Evolutionary conservation across 2,113 vertebrate genomes (phyloP), one percentile per base, ranked within the genome.

Genomic region (Salvelinus alpinus): DNA sequence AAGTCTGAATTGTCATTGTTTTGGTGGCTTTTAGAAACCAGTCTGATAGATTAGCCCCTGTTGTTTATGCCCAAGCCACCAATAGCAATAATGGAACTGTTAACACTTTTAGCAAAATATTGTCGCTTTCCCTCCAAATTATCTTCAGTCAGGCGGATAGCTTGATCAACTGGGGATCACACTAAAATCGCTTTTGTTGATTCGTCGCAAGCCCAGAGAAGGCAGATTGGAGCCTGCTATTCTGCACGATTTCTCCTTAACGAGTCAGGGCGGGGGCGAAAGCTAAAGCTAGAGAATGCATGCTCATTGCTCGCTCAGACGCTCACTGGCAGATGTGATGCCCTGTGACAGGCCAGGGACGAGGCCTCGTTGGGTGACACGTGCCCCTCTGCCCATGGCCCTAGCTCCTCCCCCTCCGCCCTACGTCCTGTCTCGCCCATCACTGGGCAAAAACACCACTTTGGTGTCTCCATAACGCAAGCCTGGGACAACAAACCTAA

Each of bases 251-350:
- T 68, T 75, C 72, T 14, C 64, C 31, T 34, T 75, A 44, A 78
- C 38, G 73, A 0, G 18, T 22, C 34, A 54, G 67, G 70, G 78
- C 3, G 70, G 51, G 54, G 70, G 11, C 13, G 65, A 31, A 31
- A 31, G 11, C 18, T 69, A 59, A 31, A 20, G 13, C 14, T 59
- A 59, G 16, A 54, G 51, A 54, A 54, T 54, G 51, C 51, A 54
- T 18, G 51, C 51, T 54, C 16, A 54, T 54, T 31, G 74, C 85
- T 86, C 82, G 84, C 62, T 73, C 84, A 54, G 5, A 54, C 1
- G 87, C 83, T 81, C 74, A 0, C 77, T 5, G 78, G 73, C 81
- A 85, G 90, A 92, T 78, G 85, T 83, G 90, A 92, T 91, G 76
- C 64, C 20, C 71, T 44, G 77, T 81, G 92, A 92, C 90, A 89